phyloP scores from a whole-genome alignment of 2,888 invertebrate genomes.

The Hemicrepidius hirtus region DNA sequence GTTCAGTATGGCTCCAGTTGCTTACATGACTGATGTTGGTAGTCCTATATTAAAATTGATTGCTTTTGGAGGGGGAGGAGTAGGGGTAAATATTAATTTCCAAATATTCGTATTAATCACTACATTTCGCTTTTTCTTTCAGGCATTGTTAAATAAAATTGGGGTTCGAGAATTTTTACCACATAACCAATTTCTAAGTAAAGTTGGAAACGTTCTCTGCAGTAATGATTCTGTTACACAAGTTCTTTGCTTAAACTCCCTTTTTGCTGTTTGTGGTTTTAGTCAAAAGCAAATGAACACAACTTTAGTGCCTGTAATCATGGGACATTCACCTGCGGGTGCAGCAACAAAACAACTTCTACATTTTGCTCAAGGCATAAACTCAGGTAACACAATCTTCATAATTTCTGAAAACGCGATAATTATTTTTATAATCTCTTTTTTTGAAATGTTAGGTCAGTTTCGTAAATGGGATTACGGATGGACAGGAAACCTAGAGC shows the following conservation, averaged over 20 bases:
- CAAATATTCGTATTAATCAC: too few species aligned
- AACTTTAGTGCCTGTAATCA: conserved; percentile 58
- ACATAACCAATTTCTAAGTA: conserved; percentile 72
- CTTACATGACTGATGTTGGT: conserved; percentile 73
- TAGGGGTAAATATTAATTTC: conserved; percentile 22
- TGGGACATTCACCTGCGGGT: conserved; percentile 58
- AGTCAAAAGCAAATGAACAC: conserved; percentile 75
- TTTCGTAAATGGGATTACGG: conserved; percentile 79
- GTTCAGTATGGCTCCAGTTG: conserved; percentile 83
- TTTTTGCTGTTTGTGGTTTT: conserved; percentile 80
- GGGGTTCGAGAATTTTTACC: conserved; percentile 80
- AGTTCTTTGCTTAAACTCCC: conserved; percentile 78
- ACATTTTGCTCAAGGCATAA: conserved; percentile 57
- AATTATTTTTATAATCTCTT: too few species aligned
- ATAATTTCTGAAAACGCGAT: too few species aligned
- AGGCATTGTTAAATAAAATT: conserved; percentile 70
- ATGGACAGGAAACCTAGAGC: conserved; percentile 50
- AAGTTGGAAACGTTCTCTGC: conserved; percentile 75
- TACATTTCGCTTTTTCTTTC: conserved; percentile 54
- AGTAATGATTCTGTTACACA: conserved; percentile 75
- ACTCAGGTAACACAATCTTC: conserved; percentile 45
- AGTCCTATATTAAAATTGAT: conserved; percentile 67
- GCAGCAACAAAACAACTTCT: conserved; percentile 56
- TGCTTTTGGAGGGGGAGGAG: conserved; percentile 23
- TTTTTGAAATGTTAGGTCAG: conserved; percentile 56